Evolutionary conservation across 1,140 invertebrate species (phyloP).

Genomic region (Platorchestia sp.): DNA sequence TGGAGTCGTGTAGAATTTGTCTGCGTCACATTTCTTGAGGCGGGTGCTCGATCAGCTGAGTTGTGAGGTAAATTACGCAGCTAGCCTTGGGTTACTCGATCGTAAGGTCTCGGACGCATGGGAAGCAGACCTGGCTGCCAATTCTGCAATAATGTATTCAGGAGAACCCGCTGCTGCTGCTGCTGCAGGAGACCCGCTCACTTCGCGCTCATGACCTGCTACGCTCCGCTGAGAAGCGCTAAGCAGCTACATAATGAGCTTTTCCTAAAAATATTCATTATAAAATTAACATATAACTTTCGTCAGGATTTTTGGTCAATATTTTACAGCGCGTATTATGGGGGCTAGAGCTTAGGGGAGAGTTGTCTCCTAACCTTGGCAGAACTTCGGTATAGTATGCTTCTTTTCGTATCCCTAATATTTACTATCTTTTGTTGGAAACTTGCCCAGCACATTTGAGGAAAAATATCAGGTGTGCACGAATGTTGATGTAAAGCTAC

Average conservation of each 20-base stretch:
- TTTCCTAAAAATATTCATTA: background rate
- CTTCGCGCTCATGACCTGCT: background rate
- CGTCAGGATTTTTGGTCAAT: background rate
- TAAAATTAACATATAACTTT: background rate
- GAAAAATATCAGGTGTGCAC: background rate
- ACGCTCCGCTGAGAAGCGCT: background rate
- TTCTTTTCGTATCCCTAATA: background rate
- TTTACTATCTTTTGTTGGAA: background rate
- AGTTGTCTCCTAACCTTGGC: background rate
- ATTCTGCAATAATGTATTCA: conserved; percentile 29
- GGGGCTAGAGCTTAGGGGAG: background rate
- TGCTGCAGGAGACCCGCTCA: background rate
- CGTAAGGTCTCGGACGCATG: background rate
- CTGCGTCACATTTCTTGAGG: background rate
- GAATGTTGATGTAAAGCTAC: background rate
- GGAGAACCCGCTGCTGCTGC: background rate
- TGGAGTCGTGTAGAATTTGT: conserved; percentile 25
- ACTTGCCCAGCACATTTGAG: background rate
- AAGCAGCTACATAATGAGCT: background rate
- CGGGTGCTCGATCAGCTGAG: conserved; percentile 4
- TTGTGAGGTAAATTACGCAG: conserved; percentile 27
- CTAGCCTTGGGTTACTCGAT: background rate
- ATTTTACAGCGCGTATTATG: background rate
- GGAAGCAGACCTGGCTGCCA: background rate
- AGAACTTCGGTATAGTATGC: background rate